These are phyloP conservation scores for Chlamydotis undulata DNA, from an alignment of 2,113 vertebrate species.

Conservation along the genomic window DNA sequence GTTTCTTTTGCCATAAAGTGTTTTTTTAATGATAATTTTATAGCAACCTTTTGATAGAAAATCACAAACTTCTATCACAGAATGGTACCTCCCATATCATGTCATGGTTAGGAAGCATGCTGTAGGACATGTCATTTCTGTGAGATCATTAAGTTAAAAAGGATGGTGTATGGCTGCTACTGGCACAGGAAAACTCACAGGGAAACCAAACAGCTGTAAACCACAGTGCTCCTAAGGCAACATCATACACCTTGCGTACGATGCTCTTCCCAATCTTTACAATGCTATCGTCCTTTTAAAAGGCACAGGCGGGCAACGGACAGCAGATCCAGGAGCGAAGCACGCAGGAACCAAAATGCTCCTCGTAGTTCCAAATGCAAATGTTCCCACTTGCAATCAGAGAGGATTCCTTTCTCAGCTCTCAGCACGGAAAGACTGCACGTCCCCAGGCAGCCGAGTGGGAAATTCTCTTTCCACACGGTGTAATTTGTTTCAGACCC, in stretches of 20 bases:
- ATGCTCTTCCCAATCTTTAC: background rate
- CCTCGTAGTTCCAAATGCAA: background rate
- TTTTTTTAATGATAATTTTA: background rate
- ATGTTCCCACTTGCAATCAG: background rate
- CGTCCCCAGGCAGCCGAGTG: background rate
- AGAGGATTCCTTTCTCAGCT: background rate
- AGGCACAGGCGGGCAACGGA: background rate
- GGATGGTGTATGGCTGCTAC: background rate
- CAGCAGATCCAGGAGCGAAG: background rate
- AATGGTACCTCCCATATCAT: background rate
- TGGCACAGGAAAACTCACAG: background rate
- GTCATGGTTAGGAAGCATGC: background rate
- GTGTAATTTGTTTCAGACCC: background rate
- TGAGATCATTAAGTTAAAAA: background rate
- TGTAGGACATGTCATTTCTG: background rate
- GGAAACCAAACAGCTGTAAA: background rate
- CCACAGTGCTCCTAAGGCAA: background rate
- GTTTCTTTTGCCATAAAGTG: background rate
- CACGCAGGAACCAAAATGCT: background rate
- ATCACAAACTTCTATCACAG: background rate
- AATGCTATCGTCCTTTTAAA: background rate
- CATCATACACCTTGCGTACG: accelerated
- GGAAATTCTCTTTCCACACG: slow-evolving; percentile 39
- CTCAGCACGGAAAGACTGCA: background rate
- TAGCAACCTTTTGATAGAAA: background rate